Conservation (phyloP, 2,888 invertebrate genomes). For the Andricus curvator region DNA sequence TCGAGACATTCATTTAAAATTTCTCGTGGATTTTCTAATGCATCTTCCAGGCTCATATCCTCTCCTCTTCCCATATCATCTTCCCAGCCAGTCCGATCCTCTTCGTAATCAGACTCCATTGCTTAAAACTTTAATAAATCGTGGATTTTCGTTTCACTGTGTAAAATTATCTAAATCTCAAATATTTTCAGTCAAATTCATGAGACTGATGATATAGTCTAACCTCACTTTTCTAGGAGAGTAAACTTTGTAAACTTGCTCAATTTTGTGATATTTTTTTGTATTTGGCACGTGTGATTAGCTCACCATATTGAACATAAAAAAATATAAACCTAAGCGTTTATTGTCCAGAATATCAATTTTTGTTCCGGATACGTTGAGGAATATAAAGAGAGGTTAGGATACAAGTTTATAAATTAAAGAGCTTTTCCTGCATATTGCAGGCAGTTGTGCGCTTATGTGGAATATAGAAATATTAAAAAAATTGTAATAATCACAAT, state of each 20-base stretch:
- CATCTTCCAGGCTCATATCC: slow-evolving; percentile 84
- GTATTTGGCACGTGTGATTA: background rate
- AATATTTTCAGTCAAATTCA: background rate
- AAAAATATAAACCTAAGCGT: background rate
- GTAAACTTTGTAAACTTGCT: background rate
- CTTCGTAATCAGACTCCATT: slow-evolving; percentile 74
- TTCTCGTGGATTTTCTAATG: slow-evolving; percentile 91
- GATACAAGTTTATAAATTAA: background rate
- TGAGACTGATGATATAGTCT: background rate
- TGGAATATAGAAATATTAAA: background rate
- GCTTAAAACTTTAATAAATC: slow-evolving; percentile 34
- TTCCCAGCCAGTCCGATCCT: slow-evolving; percentile 73
- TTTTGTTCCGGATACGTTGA: background rate
- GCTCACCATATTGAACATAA: background rate
- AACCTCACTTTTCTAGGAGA: background rate
- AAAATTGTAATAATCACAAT: background rate
- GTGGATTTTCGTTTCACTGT: background rate
- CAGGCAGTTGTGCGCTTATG: background rate
- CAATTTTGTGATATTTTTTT: background rate
- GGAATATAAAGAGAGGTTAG: background rate
- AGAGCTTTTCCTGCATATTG: background rate
- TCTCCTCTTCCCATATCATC: slow-evolving; percentile 73
- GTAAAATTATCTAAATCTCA: background rate
- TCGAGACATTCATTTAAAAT: slow-evolving; percentile 94
- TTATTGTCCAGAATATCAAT: background rate